phyloP scores from a whole-genome alignment of 2,113 vertebrate species.

The Peucedramus taeniatus region DNA sequence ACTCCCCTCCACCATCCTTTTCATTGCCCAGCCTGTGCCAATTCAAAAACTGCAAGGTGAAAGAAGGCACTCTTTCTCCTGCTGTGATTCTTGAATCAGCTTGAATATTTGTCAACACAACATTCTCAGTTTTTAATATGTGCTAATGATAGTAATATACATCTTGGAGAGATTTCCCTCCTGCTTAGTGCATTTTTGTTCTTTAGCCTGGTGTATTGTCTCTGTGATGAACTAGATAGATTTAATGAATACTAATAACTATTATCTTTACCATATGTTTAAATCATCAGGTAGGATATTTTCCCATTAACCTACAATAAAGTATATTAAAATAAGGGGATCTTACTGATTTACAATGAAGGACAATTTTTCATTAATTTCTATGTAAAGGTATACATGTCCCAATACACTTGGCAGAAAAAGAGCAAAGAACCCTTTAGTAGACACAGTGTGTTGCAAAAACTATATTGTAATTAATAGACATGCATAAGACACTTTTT shows the following conservation, averaged over 20 bases:
- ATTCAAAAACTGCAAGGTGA: not conserved
- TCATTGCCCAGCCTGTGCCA: not conserved
- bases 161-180: not conserved
- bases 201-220: not conserved
- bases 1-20: not conserved
- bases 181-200: not conserved
- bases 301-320: slow-evolving; percentile 75
- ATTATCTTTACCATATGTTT: slow-evolving; percentile 80
- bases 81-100: not conserved
- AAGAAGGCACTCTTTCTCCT: not conserved
- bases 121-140: not conserved
- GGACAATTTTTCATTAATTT: not conserved
- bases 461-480: not conserved
- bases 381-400: not conserved
- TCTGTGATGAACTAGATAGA: not conserved
- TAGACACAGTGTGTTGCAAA: not conserved
- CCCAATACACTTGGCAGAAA: not conserved
- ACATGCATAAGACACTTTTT: not conserved
- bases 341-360: not conserved
- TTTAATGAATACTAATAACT: slow-evolving; percentile 80
- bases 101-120: not conserved
- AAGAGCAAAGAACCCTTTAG: not conserved
- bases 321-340: not conserved
- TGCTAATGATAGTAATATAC: not conserved
- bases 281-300: slow-evolving; percentile 79